Evolutionary conservation across 2,113 vertebrate genomes (phyloP), one percentile per base, ranked within the genome.

Genomic region (Rhegmatorhina hoffmannsi): DNA sequence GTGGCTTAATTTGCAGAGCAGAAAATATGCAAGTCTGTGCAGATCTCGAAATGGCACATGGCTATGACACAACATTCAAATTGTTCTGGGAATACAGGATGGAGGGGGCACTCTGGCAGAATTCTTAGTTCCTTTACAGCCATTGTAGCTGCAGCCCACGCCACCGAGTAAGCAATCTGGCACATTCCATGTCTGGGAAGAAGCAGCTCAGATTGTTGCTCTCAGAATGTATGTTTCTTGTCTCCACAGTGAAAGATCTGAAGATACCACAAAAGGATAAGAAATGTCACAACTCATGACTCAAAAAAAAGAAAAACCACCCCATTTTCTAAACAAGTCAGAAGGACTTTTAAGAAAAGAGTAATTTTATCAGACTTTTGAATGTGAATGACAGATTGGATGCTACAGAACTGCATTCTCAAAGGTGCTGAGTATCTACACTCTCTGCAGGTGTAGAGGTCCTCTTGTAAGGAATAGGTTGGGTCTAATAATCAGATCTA

Each of bases 51-150:
- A 83, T 46, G 90, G 96, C 91, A 95, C 90, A 72, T 3, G 83
- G 88, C 78, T 87, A 10, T 75, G 83, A 40, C 84, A 96, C 89
- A 89, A 26, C 84, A 76, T 55, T 5, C 62, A 23, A 24, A 84
- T 87, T 95, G 82, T 97, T 96, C 95, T 82, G 85, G 91, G 89
- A 91, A 80, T 72, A 18, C 89, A 93, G 85, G 85, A 84, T 67
- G 94, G 87, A 95, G 95, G 92, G 86, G 94, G 93, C 92, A 66
- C 60, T 18, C 82, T 95, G 95, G 94, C 94, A 97, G 94, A 94
- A 90, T 90, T 28, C 38, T 90, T 11, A 34, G 81, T 60, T 92
- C 89, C 76, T 80, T 31, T 63, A 28, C 81, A 83, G 63, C 43
- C 85, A 92, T 46, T 95, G 85, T 44, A 31, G 73, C 86, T 91